Base-by-base conservation (phyloP, 2,113 vertebrate species). In the Rissa tridactyla region DNA sequence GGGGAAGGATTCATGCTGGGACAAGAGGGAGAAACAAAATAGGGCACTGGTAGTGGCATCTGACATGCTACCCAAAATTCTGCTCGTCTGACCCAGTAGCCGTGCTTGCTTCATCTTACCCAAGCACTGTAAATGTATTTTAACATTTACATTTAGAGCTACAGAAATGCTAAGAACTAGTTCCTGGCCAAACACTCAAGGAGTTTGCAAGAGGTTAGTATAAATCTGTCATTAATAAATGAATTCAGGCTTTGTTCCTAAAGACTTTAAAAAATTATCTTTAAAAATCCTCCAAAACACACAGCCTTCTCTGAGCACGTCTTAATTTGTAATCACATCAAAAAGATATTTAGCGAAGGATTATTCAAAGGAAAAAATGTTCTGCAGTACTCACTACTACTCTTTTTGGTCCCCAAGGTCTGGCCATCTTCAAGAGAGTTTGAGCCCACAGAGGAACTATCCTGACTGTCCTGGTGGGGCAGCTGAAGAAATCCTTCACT, bases 371-470 rank as follows among this genome's bases (percentile, higher is more conserved):
- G 17, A 82, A 20, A 62, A 90, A 86, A 44, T 4, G 32, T 49
- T 81, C 40, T 72, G 60, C 72, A 91, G 92, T 97, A 99, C 99
- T 99, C 98, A 99, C 99, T 99, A 92, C 98, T 99, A 98, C 99
- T 99, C 95, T 98, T 99, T 97, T 99, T 99, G 58, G 99, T 98
- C 36, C 98, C 98, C 88, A 98, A 42, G 38, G 98, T 98, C 54
- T 99, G 99, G 9, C 98, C 97, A 83, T 99, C 99, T 82, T 99
- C 99, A 81, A 99, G 98, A 61, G 99, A 99, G 97, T 99, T 99
- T 90, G 99, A 99, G 92, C 99, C 99, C 29, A 99, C 97, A 14
- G 99, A 99, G 26, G 99, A 99, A 97, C 99, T 99, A 95, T 99
- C 99, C 97, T 99, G 99, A 96, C 99, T 99, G 96, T 99, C 99